Base-by-base conservation (phyloP, 2,888 invertebrate species). In the Pristionchus arcanus region DNA sequence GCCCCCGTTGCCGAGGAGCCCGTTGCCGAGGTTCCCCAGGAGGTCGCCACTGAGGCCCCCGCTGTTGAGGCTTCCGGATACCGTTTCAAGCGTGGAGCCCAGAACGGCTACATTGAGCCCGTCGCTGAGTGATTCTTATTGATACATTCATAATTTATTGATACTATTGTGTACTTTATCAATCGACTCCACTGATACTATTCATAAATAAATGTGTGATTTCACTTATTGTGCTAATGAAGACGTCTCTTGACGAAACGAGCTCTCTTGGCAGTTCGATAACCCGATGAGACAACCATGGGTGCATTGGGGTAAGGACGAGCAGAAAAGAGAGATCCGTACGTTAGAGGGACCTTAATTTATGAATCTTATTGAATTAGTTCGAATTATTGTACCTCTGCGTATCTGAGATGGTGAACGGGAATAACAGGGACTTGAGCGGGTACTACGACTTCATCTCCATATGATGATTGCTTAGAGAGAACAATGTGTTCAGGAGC, bases 1-100 rank as follows among this genome's bases (percentile, higher is more conserved):
- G 71, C 90, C n/a, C n/a, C n/a, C 55, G 84, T 37, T 55, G 77
- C 21, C 19, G 59, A 87, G n/a, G 90, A 90, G 2, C 90, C 90
- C 15, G 90, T 90, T 21, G 90, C 90, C 11, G 77, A 63, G 37
- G 77, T 87, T 59, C 84, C 88, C 59, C 87, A 53, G 53, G 83
- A 83, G 83, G 83, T 83, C 83, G 83, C 83, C 90, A 19, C 86
- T 42, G 68, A 87, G 31, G 90, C 91, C 16, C 90, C 90, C 19
- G 90, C 90, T 25, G 90, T 91, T 15, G 83, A 68, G 28, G 90
- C 90, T 28, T 86, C 87, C 49, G 74, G 89, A 55, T 89, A 89
- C 63, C 89, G 89, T 63, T 89, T 89, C 68, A n/a, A n/a, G n/a
- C n/a, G n/a, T n/a, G n/a, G n/a, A n/a, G n/a, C n/a, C n/a, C n/a